Evolutionary conservation across 1,140 invertebrate species (phyloP), one percentile per base, ranked within the genome.

Genomic region (Bathynomus jamesi): DNA sequence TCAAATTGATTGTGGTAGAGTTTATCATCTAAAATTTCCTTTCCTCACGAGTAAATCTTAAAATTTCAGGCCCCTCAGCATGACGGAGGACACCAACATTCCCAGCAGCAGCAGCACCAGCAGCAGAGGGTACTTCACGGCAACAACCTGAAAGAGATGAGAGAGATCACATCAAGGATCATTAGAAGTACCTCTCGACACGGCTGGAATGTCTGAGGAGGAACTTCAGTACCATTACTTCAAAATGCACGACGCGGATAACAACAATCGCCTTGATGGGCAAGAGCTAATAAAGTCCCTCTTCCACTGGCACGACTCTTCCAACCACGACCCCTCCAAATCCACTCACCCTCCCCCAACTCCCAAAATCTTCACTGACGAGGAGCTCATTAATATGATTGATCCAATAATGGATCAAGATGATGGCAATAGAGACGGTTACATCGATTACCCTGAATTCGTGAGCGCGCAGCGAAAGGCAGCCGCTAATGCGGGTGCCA

Each of bases 241-340:
- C 82, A 97, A 96, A 84, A 95, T 96, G 92, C 94, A 97, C 77
- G 94, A 97, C 82, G 90, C 92, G 32, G 94, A 97, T 81, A 95
- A 95, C 78, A 96, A 96, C 79, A 95, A 96, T 79, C 95, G 94
- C 81, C 82, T 97, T 71, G 94, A 97, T 83, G 94, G 94, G 28
- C 93, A 92, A 83, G 94, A 97, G 83, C 68, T 78, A 40, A 70
- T 79, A 53, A 79, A 78, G 80, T 84, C 81, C 60, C 81, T 95
- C 0, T 93, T 94, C 78, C 92, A 95, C 81, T 95, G 92, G 92
- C 92, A 95, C 81, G 92, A 92, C 93, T 32, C 70, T 21, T 65
- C 67, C 27, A 77, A 77, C 63, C 76, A 77, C 30, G 76, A 77
- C 28, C 11, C 46, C 11, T 63, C 24, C 27, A 77, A 74, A 28